Percentiles rank a stretch among this genome's conserved stretches.
phyloP scores from a whole-genome alignment of 2,113 vertebrate genomes.

The Cathartes aura region DNA sequence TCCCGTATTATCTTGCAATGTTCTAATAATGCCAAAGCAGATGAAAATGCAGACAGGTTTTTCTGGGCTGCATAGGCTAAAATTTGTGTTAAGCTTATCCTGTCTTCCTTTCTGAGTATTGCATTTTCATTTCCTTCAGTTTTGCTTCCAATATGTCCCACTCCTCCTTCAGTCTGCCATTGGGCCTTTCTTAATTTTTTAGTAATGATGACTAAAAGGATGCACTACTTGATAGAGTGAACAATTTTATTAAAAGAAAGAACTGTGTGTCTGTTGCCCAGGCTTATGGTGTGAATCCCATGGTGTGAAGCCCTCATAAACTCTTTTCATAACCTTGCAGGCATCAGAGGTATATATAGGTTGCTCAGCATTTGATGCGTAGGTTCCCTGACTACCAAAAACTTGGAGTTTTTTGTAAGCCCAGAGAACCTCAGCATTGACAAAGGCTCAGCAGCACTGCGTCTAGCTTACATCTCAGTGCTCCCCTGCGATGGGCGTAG shows the following conservation, averaged over 20 bases:
- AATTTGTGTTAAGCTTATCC: not conserved
- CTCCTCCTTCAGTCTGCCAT: not conserved
- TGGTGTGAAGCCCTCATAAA: not conserved
- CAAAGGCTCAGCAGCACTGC: not conserved
- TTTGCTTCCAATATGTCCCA: not conserved
- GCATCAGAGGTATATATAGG: not conserved
- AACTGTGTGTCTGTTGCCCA: not conserved
- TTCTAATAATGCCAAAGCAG: not conserved
- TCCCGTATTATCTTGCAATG: not conserved
- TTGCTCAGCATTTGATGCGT: accelerated
- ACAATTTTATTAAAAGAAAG: not conserved
- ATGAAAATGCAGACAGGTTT: not conserved
- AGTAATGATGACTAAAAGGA: not conserved
- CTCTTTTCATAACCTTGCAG: not conserved
- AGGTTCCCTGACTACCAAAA: not conserved
- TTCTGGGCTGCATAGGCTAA: not conserved
- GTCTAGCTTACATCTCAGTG: not conserved
- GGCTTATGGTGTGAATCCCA: not conserved
- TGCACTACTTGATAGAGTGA: not conserved
- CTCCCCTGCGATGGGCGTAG: not conserved
- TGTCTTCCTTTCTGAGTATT: not conserved
- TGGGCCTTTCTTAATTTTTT: not conserved
- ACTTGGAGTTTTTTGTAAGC: not conserved
- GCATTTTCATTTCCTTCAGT: not conserved
- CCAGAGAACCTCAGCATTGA: not conserved